Percentiles rank a stretch among this genome's conserved stretches.
phyloP scores from a whole-genome alignment of 2,797 vertebrate species.

The Oreochromis grahami region DNA sequence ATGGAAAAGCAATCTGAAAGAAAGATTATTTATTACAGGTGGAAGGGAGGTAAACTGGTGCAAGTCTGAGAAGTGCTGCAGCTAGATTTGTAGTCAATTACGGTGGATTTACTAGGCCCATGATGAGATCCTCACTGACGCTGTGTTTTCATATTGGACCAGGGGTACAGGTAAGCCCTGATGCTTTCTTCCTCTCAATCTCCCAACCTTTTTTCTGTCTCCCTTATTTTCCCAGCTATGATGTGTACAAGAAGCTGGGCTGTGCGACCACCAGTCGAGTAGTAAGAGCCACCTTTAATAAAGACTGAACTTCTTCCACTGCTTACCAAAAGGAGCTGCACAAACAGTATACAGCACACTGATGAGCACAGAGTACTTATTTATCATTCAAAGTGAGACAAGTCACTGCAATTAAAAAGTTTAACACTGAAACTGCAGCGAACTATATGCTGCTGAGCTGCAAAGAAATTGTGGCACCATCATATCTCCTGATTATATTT shows the following conservation, averaged over 20 bases:
- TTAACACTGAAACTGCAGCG: background rate
- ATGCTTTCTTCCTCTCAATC: background rate
- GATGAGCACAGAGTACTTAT: background rate
- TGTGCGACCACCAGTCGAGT: background rate
- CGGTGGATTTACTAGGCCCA: slow-evolving; percentile 70
- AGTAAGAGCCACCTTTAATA: slow-evolving; percentile 40
- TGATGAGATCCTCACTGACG: slow-evolving; percentile 40
- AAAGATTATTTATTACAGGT: background rate
- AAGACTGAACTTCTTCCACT: slow-evolving; percentile 37
- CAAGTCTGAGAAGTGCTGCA: slow-evolving; percentile 21
- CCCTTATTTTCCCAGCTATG: background rate
- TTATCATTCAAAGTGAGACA: background rate
- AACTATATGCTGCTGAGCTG: background rate
- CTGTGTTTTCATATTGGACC: slow-evolving; percentile 72
- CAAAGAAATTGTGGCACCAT: background rate
- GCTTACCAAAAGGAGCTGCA: background rate
- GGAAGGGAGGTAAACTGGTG: background rate
- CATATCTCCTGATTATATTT: background rate
- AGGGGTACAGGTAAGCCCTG: slow-evolving; percentile 70
- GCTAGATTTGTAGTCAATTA: slow-evolving; percentile 81
- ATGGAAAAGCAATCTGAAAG: background rate
- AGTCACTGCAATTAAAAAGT: background rate
- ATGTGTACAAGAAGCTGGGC: background rate
- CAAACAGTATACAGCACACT: background rate
- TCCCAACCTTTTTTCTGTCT: background rate